These are phyloP conservation scores for Halictus rubicundus DNA, from an alignment of 1,140 invertebrate genomes.

Conservation along the genomic window DNA sequence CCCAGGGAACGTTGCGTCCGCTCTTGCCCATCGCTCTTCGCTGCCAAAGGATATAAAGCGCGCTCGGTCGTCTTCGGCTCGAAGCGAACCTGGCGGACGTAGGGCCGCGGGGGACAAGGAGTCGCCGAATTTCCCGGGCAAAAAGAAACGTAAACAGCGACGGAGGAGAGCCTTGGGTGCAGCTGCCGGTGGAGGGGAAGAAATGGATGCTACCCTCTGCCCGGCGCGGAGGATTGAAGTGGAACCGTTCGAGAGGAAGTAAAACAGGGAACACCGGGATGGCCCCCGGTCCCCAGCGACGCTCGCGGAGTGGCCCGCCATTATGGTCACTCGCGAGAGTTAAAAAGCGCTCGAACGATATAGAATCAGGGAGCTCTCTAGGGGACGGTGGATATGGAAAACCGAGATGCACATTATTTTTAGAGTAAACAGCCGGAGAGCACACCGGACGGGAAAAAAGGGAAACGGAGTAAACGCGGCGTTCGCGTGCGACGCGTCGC, in stretches of 20 bases:
- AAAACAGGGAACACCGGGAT: constrained; percentile 28
- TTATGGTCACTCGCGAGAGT: constrained; percentile 19
- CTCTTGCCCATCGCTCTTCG: neutral
- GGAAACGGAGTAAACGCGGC: constrained; percentile 6
- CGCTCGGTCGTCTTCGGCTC: neutral
- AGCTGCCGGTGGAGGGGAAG: constrained; percentile 9
- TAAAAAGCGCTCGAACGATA: constrained; percentile 26
- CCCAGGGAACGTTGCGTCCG: constrained; percentile 24
- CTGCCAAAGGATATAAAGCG: constrained; percentile 39
- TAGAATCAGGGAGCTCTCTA: constrained; percentile 23
- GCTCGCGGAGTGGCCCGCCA: constrained; percentile 7
- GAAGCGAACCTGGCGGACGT: neutral
- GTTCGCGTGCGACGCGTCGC: neutral
- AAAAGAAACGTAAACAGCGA: constrained; percentile 17
- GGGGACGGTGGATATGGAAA: constrained; percentile 15
- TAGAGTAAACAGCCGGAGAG: constrained; percentile 35
- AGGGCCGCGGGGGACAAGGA: neutral
- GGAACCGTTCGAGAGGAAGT: constrained; percentile 31
- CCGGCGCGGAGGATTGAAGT: neutral
- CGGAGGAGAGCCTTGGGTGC: neutral
- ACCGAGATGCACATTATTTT: constrained; percentile 13
- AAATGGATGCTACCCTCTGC: constrained; percentile 6
- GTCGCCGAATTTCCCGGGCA: neutral
- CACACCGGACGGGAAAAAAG: neutral
- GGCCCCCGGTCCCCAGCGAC: no score